These are phyloP conservation scores for Pyrrhia umbra DNA, from an alignment of 2,888 invertebrate genomes.

Conservation along the genomic window DNA sequence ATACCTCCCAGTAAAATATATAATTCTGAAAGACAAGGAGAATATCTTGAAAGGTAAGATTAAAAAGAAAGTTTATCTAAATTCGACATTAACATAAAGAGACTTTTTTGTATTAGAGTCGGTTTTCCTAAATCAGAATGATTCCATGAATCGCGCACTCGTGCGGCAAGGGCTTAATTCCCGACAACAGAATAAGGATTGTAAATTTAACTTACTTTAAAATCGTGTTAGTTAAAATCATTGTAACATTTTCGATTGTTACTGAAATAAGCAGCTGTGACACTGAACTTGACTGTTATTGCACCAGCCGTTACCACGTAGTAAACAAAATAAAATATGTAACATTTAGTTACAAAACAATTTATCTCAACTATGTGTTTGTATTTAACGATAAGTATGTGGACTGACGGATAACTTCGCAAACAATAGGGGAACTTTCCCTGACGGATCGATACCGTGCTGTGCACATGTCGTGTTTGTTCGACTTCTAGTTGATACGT, in stretches of 20 bases:
- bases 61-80: constrained; percentile 5
- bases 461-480: constrained; percentile 41
- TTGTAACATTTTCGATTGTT: too few relatives aligned
- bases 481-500: constrained; percentile 27
- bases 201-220: too few relatives aligned
- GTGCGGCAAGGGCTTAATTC: too few relatives aligned
- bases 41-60: constrained; percentile 89
- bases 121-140: too few relatives aligned
- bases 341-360: background rate
- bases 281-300: too few relatives aligned
- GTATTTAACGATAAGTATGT: background rate
- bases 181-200: too few relatives aligned
- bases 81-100: too few relatives aligned
- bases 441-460: constrained; percentile 35
- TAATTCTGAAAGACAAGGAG: constrained; percentile 90
- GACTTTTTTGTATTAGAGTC: too few relatives aligned
- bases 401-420: constrained; percentile 4
- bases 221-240: too few relatives aligned
- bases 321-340: background rate
- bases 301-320: background rate
- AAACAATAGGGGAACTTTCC: constrained; percentile 5
- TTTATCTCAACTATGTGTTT: background rate
- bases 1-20: constrained; percentile 91
- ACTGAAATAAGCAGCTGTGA: constrained; percentile 2
- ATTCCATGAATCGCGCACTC: too few relatives aligned